These are phyloP conservation scores for Imbricaverruca yamaguchii DNA, from an alignment of 2,888 invertebrate species.

Conservation along the genomic window DNA sequence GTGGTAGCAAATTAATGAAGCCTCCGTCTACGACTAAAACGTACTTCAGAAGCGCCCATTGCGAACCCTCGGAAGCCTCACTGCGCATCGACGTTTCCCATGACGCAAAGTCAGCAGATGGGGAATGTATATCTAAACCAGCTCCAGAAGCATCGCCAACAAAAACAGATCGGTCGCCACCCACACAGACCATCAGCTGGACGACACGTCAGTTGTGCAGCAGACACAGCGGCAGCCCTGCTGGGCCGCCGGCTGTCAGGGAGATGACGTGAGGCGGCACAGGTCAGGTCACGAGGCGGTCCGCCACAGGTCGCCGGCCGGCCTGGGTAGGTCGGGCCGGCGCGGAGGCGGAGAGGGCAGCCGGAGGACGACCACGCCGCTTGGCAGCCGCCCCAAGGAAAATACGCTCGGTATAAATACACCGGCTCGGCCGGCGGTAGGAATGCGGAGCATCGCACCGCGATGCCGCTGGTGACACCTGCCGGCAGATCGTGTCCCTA, in stretches of 20 bases:
- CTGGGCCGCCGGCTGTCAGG: neutral
- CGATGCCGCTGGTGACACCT: neutral
- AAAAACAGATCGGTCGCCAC: too few species aligned
- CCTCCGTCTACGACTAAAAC: too few species aligned
- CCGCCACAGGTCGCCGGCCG: too few species aligned
- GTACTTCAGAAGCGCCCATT: too few species aligned
- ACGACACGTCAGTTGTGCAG: neutral
- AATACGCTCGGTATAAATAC: conserved; percentile 13
- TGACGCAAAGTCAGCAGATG: too few species aligned
- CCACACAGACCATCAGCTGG: too few species aligned
- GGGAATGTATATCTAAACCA: too few species aligned
- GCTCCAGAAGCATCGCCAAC: too few species aligned
- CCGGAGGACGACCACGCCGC: neutral
- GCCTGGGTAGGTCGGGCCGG: neutral
- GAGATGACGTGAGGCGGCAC: neutral
- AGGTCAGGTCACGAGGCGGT: too few species aligned
- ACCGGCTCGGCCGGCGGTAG: neutral
- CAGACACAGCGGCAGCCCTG: neutral
- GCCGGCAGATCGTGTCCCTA: neutral
- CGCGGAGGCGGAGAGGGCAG: neutral
- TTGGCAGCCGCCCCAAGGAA: conserved; percentile 8
- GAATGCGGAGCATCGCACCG: neutral
- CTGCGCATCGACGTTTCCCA: too few species aligned
- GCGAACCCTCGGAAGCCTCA: too few species aligned
- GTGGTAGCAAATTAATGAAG: too few species aligned